Base-by-base conservation (phyloP, 1,140 invertebrate species). In the Neodiprion lecontei region DNA sequence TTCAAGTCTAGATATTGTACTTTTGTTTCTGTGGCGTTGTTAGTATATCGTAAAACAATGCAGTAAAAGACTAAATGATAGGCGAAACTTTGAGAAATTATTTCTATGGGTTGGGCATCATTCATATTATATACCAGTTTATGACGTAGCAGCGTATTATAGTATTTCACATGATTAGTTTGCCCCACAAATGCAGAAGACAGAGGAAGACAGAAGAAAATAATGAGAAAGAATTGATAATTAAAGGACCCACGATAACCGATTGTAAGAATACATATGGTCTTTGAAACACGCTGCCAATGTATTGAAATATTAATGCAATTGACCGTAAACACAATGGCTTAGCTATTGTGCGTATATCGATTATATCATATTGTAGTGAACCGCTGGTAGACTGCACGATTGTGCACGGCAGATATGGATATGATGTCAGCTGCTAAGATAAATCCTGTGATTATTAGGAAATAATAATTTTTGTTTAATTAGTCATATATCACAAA, bases 391-490 rank as follows among this genome's bases (percentile, higher is more conserved):
- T 84, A 85, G 86, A 80, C 86, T 84, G 11, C 84, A 85, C 83
- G 81, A 83, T 79, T 87, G 84, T 85, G 82, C 86, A 87, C 83
- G 80, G 81, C 85, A 83, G 82, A 85, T 84, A 84, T 87, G 79
- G 84, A 82, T 84, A 83, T 85, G 87, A 87, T 86, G 86, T 87
- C 87, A 82, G 86, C 87, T 87, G 87, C 87, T 84, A 86, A 80
- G 84, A 86, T 84, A 87, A 86, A 87, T 83, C 87, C 87, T 88
- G 87, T 86, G 87, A 88, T 88, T 88, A 87, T 88, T 87, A 88
- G 80, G 79, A 83, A 87, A 81, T 81, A 81, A 86, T 74, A 86
- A 84, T 86, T 84, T 84, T 77, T 84, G 67, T 83, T 83, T 79
- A 77, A 84, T 88, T 87, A 86, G 84, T 87, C 80, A 77, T 78